Conservation (phyloP, 23 tunicate species). For the Styela plicata region DNA sequence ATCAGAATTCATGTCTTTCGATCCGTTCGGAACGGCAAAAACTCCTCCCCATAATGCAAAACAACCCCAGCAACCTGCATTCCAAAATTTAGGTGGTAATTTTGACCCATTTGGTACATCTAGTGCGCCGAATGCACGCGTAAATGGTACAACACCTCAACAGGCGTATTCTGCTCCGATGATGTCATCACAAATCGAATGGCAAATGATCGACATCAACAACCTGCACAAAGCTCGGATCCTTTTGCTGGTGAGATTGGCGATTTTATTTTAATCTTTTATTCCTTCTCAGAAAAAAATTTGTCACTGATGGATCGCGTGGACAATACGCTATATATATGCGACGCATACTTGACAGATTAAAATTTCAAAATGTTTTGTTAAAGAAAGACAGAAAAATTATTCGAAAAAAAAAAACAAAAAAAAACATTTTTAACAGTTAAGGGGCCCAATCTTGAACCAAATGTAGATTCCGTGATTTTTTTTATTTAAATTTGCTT, state of each 20-base stretch:
- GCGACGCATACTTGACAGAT: too few species aligned
- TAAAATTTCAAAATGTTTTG: too few species aligned
- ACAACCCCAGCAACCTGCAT: constrained; percentile 1
- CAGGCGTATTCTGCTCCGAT: background rate
- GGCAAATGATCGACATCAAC: background rate
- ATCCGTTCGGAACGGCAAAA: constrained; percentile 45
- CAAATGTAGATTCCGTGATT: too few species aligned
- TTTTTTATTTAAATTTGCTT: too few species aligned
- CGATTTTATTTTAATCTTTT: too few species aligned
- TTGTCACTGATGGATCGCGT: too few species aligned
- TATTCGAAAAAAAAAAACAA: too few species aligned
- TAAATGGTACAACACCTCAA: constrained; percentile 2
- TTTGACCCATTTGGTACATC: constrained; percentile 66
- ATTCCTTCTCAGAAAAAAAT: too few species aligned
- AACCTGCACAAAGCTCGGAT: constrained; percentile 25
- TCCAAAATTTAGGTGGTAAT: constrained; percentile 11
- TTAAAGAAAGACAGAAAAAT: too few species aligned
- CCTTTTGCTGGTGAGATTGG: constrained; percentile 20
- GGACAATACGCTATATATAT: too few species aligned
- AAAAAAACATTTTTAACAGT: too few species aligned
- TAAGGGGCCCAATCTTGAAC: too few species aligned
- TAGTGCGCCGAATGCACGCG: background rate
- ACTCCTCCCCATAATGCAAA: background rate
- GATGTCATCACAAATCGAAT: constrained; percentile 11
- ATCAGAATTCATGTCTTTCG: constrained; percentile 60